Evolutionary conservation across 2,113 vertebrate genomes (phyloP).

Genomic region (Pseudonaja textilis): DNA sequence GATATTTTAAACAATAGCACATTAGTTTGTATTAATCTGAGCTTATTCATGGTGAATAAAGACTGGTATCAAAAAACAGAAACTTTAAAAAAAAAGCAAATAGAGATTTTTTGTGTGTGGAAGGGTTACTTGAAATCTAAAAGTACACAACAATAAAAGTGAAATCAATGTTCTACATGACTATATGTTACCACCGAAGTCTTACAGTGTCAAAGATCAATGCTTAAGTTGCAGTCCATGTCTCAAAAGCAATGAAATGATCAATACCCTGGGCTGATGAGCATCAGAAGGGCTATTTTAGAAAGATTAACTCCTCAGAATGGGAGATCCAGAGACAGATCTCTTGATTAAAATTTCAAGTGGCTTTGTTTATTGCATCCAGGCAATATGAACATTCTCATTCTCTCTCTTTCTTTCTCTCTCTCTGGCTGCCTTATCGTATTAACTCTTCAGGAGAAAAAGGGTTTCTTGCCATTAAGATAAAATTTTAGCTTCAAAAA

Average conservation of each 20-base stretch:
- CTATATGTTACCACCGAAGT: conserved; percentile 7
- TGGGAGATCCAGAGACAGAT: not conserved
- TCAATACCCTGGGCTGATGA: not conserved
- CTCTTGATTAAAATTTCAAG: not conserved
- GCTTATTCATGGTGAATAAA: not conserved
- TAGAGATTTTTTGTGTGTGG: not conserved
- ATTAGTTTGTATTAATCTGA: not conserved
- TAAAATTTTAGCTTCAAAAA: conserved; percentile 1
- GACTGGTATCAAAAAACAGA: not conserved
- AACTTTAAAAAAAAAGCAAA: not conserved
- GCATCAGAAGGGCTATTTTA: conserved; percentile 33
- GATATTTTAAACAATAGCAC: accelerated
- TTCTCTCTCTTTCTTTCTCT: not conserved
- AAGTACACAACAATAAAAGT: conserved; percentile 27
- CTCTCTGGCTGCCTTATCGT: not conserved
- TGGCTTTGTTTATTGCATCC: not conserved
- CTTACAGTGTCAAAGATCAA: conserved; percentile 23
- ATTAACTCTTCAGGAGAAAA: not conserved
- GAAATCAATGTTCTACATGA: conserved; percentile 4
- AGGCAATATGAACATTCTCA: not conserved
- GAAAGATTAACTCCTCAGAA: conserved; percentile 22
- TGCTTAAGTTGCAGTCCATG: not conserved
- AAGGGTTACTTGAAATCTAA: not conserved
- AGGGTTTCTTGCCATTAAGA: not conserved
- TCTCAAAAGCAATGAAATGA: conserved; percentile 27